A percentile compares a stretch with the other conserved stretches of the same genome.
These are phyloP conservation scores for Acholoe squamosa DNA, from an alignment of 2,888 invertebrate species.

Conservation along the genomic window DNA sequence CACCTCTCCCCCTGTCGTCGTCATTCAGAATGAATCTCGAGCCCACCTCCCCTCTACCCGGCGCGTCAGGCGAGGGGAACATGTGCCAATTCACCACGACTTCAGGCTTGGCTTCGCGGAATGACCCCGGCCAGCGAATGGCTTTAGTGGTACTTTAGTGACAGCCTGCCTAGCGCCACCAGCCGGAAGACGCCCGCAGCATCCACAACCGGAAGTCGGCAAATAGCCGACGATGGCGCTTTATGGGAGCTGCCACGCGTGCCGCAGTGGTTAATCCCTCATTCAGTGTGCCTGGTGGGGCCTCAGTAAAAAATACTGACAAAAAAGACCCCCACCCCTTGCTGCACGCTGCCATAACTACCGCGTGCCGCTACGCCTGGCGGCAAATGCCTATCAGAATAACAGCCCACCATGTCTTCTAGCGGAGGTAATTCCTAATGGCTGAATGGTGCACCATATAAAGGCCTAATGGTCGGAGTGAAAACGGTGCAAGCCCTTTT, in stretches of 20 bases:
- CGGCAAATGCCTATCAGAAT: neutral
- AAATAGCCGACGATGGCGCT: conserved; percentile 21
- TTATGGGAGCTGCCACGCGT: conserved; percentile 11
- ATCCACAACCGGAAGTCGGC: conserved; percentile 25
- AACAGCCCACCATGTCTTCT: neutral
- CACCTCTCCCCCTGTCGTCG: neutral
- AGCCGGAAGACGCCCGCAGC: conserved; percentile 10
- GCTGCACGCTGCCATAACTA: neutral
- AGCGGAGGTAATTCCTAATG: neutral
- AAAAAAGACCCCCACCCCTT: neutral
- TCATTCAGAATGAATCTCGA: neutral
- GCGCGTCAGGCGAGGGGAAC: neutral
- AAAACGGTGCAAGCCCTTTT: neutral
- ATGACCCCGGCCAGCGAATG: neutral
- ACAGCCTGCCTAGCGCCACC: neutral
- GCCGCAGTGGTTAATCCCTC: neutral
- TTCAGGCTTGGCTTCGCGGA: neutral
- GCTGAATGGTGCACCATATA: neutral
- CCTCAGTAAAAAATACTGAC: neutral
- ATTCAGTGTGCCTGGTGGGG: neutral
- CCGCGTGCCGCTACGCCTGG: neutral
- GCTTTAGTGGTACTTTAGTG: neutral
- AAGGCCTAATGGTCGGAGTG: neutral
- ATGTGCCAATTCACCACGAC: neutral
- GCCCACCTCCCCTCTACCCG: no score